These are phyloP conservation scores for Caenorhabditis briggsae DNA, from an alignment of 1,140 invertebrate genomes.

Conservation along the genomic window DNA sequence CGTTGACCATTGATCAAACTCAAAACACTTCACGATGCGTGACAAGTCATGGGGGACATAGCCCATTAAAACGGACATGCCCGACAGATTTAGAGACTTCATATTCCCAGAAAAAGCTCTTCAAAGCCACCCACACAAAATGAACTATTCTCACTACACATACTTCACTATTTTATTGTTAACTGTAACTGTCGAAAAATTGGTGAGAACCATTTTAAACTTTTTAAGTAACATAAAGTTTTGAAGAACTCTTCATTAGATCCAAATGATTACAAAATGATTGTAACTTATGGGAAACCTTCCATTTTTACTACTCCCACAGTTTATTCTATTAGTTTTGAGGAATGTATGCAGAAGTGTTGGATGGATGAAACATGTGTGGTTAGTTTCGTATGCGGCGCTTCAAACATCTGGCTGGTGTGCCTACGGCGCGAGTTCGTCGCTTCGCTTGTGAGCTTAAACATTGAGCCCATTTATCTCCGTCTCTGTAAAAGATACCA, in stretches of 20 bases:
- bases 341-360: not conserved
- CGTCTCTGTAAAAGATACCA: too few relatives aligned
- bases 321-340: not conserved
- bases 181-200: not conserved
- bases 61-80: not conserved
- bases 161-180: not conserved
- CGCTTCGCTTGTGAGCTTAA: too few relatives aligned
- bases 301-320: not conserved
- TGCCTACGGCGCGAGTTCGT: too few relatives aligned
- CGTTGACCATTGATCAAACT: not conserved
- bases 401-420: too few relatives aligned
- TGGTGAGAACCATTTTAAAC: not conserved
- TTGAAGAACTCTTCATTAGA: not conserved
- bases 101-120: not conserved
- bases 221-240: not conserved
- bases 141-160: not conserved
- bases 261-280: conserved; percentile 1
- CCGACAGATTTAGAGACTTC: not conserved
- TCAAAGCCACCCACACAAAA: not conserved
- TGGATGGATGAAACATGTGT: not conserved
- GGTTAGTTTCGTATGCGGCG: not conserved
- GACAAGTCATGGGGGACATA: not conserved
- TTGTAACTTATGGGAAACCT: not conserved
- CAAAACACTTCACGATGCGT: too few relatives aligned
- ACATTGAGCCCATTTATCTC: too few relatives aligned